Conservation (phyloP, 2,797 vertebrate species). For the Sciaenops ocellatus region DNA sequence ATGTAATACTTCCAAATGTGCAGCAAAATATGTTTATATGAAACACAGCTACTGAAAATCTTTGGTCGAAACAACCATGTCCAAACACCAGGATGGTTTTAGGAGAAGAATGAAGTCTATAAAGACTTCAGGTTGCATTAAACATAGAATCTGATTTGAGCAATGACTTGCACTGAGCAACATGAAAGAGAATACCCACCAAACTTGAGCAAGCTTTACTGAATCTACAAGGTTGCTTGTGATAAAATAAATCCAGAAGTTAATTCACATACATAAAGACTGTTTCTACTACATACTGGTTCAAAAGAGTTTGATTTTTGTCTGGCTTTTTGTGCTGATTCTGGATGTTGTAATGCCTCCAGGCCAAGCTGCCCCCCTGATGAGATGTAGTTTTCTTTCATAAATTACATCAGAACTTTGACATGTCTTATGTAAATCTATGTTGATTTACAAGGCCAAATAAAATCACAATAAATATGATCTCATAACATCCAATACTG, state of each 20-base stretch:
- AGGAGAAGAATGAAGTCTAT: not conserved
- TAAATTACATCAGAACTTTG: not conserved
- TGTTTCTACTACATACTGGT: not conserved
- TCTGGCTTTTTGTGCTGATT: not conserved
- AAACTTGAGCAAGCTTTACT: too few relatives aligned
- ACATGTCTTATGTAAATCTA: not conserved
- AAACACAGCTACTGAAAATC: not conserved
- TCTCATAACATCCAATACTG: not conserved
- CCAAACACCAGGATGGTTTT: not conserved
- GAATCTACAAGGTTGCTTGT: not conserved
- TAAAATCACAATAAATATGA: not conserved
- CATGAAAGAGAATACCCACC: not conserved
- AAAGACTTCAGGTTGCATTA: not conserved
- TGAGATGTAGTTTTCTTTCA: not conserved
- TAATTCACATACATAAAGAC: not conserved
- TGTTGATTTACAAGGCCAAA: not conserved
- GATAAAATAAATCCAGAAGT: slow-evolving; percentile 6
- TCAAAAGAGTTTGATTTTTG: not conserved
- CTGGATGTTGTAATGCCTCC: not conserved
- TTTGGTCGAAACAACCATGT: not conserved
- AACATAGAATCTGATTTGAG: not conserved
- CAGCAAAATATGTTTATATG: too few relatives aligned
- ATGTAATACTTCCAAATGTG: too few relatives aligned
- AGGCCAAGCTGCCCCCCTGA: too few relatives aligned
- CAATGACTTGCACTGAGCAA: not conserved